Conservation (phyloP, 2,113 vertebrate genomes). For the Cettia cetti region DNA sequence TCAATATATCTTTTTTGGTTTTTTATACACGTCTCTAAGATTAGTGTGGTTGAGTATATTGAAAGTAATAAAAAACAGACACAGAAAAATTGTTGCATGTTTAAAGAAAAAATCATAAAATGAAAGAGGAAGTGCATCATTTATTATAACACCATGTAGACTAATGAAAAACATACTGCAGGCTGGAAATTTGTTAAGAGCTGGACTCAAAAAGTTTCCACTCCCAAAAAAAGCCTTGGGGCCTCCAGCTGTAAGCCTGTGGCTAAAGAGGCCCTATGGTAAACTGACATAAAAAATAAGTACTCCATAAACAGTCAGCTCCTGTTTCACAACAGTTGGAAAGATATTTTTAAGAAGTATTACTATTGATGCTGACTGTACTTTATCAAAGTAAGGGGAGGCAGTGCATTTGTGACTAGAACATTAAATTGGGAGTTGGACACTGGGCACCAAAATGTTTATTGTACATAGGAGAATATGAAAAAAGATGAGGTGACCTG, state of each 20-base stretch:
- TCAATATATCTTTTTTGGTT: not conserved
- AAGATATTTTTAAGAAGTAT: not conserved
- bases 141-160: constrained; percentile 49
- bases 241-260: constrained; percentile 11
- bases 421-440: not conserved
- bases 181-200: constrained; percentile 58
- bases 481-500: not conserved
- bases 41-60: not conserved
- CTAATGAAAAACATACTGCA: constrained; percentile 58
- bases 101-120: constrained; percentile 34
- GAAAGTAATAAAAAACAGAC: constrained; percentile 32
- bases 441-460: not conserved
- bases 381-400: not conserved
- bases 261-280: constrained; percentile 42
- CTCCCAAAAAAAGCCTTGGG: constrained; percentile 19
- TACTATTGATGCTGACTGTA: not conserved
- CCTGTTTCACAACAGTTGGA: constrained; percentile 36
- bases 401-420: not conserved
- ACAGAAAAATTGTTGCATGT: constrained; percentile 44
- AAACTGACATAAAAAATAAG: constrained; percentile 53
- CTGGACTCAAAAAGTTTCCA: constrained; percentile 43
- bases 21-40: not conserved
- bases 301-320: constrained; percentile 33
- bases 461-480: not conserved
- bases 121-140: constrained; percentile 61